Base-by-base conservation (phyloP, 2,797 vertebrate species). In the Taeniopygia guttata region DNA sequence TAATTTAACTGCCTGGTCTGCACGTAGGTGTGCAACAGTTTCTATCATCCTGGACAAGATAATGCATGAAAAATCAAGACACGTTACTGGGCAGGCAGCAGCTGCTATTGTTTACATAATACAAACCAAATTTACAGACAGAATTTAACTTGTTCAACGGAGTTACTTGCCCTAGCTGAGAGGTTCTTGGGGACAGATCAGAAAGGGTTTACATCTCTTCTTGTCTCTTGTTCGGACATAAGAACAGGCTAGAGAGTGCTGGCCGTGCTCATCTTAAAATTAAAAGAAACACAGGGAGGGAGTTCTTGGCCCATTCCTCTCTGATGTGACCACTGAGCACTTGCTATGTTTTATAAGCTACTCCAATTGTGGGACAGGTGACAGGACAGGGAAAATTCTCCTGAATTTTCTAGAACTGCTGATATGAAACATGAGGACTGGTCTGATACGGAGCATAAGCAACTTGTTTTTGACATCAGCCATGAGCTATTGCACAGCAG, bases 131-230 rank as follows among this genome's bases (percentile, higher is more conserved):
- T 48, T 59, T 66, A 74, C 29, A 60, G 81, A 52, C 81, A 91
- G 68, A 89, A 77, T 64, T 88, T 81, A 85, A 90, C 82, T 91
- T 94, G 76, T 63, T 87, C 63, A 69, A 8, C 45, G 58, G 74
- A 87, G 69, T 78, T 62, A 64, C 34, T 30, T 48, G 36, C 46
- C 29, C n/a, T 42, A 26, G 13, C 60, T n/a, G 25, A 59, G 56
- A 80, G 38, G 38, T 74, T 85, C 38, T 30, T 40, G 49, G 46
- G 43, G 32, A 89, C 27, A 60, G 67, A 76, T 52, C 63, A 83
- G 63, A 76, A 90, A 45, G 11, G 5, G 29, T 76, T 54, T 32
- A n/a, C 4, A 18, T n/a, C 46, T 87, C 49, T 34, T 51, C 56
- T 55, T 5, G 4, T 62, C 30, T 22, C 20, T 55, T 70, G 29